A percentile compares a stretch with the other conserved stretches of the same genome.
These are phyloP conservation scores for Toxonevra muliebris DNA, from an alignment of 2,888 invertebrate genomes.

Conservation along the genomic window DNA sequence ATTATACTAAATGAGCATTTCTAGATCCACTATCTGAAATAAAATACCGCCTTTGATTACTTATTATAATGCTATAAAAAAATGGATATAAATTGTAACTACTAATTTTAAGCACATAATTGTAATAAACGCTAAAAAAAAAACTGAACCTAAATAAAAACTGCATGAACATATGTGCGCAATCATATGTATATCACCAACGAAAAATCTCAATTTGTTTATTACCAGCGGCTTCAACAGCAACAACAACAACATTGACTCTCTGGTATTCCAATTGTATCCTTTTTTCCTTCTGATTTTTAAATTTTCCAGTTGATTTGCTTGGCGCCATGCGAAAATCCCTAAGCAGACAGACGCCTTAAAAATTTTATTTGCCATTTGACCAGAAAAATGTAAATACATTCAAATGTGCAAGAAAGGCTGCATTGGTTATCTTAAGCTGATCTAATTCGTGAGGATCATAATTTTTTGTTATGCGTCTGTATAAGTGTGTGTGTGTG, in stretches of 20 bases:
- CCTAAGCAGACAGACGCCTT: not conserved
- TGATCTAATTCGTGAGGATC: slow-evolving; percentile 33
- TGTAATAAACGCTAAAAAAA: not conserved
- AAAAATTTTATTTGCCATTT: not conserved
- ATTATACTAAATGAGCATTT: no score
- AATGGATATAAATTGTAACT: slow-evolving; percentile 7
- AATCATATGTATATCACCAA: not conserved
- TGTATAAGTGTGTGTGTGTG: no score
- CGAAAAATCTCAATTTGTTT: not conserved
- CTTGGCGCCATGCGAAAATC: slow-evolving; percentile 27
- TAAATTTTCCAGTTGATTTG: slow-evolving; percentile 25
- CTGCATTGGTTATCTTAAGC: slow-evolving; percentile 22
- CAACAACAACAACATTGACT: slow-evolving; percentile 14
- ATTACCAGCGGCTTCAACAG: no score
- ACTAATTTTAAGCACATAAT: slow-evolving; percentile 28
- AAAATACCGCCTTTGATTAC: slow-evolving; percentile 18
- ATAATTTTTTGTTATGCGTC: slow-evolving; percentile 29
- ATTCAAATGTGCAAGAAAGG: no score
- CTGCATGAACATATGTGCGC: not conserved
- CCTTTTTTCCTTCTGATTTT: slow-evolving; percentile 10
- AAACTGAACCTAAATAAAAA: not conserved
- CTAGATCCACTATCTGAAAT: slow-evolving; percentile 15
- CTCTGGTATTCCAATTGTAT: slow-evolving; percentile 16
- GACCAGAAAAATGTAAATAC: no score
- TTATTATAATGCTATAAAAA: slow-evolving; percentile 11